Evolutionary conservation across 2,888 invertebrate genomes (phyloP), one percentile per base, ranked within the genome.

Genomic region (Stenodera caucasica): DNA sequence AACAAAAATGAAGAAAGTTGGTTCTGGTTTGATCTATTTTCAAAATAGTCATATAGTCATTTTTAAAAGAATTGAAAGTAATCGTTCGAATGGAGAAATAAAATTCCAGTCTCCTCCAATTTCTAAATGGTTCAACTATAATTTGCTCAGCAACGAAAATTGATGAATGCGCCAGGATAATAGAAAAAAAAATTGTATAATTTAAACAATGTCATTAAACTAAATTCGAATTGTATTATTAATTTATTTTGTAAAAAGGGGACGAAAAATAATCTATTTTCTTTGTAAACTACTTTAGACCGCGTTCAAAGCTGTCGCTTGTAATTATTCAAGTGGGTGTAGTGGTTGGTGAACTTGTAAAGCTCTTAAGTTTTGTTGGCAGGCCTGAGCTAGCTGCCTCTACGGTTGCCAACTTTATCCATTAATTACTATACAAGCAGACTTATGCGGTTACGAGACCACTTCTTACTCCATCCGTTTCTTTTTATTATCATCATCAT

Each of bases 271-370:
- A 74, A 73, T 75, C 75, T 70, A 71, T 75, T 75, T 76, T 74
- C 74, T 71, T 72, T 74, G 72, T 72, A 73, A 73, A 75, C 74
- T 75, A 74, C 72, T 73, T 69, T 68, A 65, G 72, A 71, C 70
- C 67, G 70, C 72, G 74, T 72, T 75, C 72, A 74, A 76, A 77
- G 76, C 75, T 75, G 75, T 76, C 76, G 73, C 72, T 74, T 72
- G 76, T 77, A 77, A 77, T 77, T 77, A 77, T 77, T 77, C 77
- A 77, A 77, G 77, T 76, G 75, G 73, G 73, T 74, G 74, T 73
- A 73, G 73, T 74, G 71, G 68, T 67, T 67, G 68, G 68, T 69
- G 72, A 74, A 74, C 73, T 75, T 76, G 75, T 72, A 74, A 75
- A 75, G 75, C 76, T 74, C 75, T 76, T 74, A 75, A 77, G 77